These are phyloP conservation scores for Zosterops lateralis DNA, from an alignment of 2,113 vertebrate species.

Conservation along the genomic window DNA sequence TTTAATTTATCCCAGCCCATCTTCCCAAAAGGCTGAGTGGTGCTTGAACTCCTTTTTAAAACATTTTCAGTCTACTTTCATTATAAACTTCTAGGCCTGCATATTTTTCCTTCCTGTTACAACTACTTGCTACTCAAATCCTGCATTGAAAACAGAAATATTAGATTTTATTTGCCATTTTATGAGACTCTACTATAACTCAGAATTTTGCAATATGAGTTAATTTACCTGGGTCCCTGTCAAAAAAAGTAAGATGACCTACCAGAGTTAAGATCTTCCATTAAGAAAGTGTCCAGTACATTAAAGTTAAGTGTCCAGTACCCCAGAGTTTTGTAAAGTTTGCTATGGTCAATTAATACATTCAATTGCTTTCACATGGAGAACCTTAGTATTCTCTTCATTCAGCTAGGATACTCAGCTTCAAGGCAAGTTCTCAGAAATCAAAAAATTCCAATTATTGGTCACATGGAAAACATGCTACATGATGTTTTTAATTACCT, in stretches of 20 bases:
- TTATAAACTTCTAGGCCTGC: background rate
- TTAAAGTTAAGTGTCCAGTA: background rate
- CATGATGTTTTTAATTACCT: background rate
- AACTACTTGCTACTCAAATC: background rate
- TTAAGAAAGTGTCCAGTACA: background rate
- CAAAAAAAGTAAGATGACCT: background rate
- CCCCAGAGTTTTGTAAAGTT: background rate
- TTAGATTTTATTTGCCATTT: background rate
- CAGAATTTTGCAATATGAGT: background rate
- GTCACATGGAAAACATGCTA: background rate
- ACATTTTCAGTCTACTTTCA: background rate
- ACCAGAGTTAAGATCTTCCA: background rate
- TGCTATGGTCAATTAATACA: background rate
- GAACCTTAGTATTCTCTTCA: background rate
- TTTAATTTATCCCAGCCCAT: background rate
- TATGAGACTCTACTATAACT: background rate
- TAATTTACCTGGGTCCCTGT: background rate
- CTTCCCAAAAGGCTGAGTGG: background rate
- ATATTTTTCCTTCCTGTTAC: background rate
- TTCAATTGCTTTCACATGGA: background rate
- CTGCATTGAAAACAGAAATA: background rate
- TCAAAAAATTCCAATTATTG: background rate
- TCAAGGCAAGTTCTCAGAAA: background rate
- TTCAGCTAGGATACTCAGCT: background rate
- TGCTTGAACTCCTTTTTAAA: background rate